Base-by-base conservation (phyloP, 2,797 vertebrate genomes). In the Arrhamphus sclerolepis region DNA sequence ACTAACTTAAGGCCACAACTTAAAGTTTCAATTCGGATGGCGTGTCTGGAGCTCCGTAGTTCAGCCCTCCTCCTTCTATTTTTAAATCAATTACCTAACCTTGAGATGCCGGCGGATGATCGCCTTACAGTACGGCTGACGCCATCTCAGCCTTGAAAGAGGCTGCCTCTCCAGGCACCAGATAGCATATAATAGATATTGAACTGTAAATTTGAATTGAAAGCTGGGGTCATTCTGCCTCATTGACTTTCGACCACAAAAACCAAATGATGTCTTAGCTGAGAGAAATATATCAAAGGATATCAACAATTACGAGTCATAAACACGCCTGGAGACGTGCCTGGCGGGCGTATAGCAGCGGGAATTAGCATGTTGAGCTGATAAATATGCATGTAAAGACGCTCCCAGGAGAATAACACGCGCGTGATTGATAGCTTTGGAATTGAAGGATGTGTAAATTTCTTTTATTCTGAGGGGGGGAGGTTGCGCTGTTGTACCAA, bases 341-440 rank as follows among this genome's bases (percentile, higher is more conserved):
- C 95, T 95, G 88, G 91, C 94, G 95, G 96, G 96, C 93, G 95
- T 95, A 96, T 95, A 96, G 96, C 95, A 92, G 95, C 94, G 92
- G 95, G 96, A 97, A 98, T 98, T 98, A 97, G 95, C 96, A 98
- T 98, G 96, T 96, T 94, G 96, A 95, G 94, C 95, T 98, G 96
- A 99, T 99, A 97, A 97, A 99, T 99, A 99, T 99, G 97, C 97
- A 99, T 98, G 96, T 97, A 97, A 96, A 97, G 96, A 95, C 95
- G 94, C 92, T 97, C 96, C 96, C 96, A 93, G 95, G 95, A 95
- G 96, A 98, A 96, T 97, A 98, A 98, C 95, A 94, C 92, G 93
- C 93, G 87, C 93, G 95, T 98, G 96, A 99, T 99, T 98, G 97
- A 98, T 98, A 97, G 97, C 96, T 97, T 95, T 92, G 95, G 95